Conservation (phyloP, 2,888 invertebrate species). For the Mimas tiliae region DNA sequence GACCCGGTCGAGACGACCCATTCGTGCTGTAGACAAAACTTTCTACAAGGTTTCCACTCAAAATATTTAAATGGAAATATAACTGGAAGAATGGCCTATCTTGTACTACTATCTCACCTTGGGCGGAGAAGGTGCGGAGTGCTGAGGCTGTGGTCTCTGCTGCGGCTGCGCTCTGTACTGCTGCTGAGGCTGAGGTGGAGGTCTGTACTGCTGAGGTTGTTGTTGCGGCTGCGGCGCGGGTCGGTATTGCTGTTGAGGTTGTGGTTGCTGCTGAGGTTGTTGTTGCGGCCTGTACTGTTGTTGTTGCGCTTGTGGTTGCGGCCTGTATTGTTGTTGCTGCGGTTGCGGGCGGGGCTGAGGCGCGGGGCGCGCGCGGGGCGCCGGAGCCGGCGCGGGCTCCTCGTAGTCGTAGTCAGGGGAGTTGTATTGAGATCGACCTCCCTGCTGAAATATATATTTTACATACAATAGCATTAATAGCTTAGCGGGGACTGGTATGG, state of each 20-base stretch:
- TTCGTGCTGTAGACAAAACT: too few species aligned
- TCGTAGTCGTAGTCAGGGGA: conserved; percentile 72
- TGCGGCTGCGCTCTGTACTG: conserved; percentile 48
- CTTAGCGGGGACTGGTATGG: too few species aligned
- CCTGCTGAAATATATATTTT: conserved; percentile 46
- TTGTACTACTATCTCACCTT: conserved; percentile 51
- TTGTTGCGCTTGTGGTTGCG: conserved; percentile 45
- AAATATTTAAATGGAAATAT: too few species aligned
- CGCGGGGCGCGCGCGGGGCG: conserved; percentile 50
- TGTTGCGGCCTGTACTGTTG: conserved; percentile 48
- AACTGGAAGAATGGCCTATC: too few species aligned
- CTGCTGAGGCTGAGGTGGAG: conserved; percentile 49
- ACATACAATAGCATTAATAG: not conserved
- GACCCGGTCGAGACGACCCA: too few species aligned
- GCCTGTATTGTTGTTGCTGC: conserved; percentile 50
- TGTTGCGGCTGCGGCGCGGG: conserved; percentile 41
- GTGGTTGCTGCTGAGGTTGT: conserved; percentile 48
- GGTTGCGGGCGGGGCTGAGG: conserved; percentile 50
- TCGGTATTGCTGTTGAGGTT: conserved; percentile 50
- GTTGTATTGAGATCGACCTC: conserved; percentile 62
- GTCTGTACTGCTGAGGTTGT: conserved; percentile 48
- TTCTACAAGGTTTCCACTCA: too few species aligned
- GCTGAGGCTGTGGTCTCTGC: conserved; percentile 49
- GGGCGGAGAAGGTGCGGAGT: conserved; percentile 64
- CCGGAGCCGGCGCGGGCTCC: conserved; percentile 59